A percentile compares a stretch with the other conserved stretches of the same genome.
These are phyloP conservation scores for Orthosia incerta DNA, from an alignment of 2,888 invertebrate genomes.

Conservation along the genomic window DNA sequence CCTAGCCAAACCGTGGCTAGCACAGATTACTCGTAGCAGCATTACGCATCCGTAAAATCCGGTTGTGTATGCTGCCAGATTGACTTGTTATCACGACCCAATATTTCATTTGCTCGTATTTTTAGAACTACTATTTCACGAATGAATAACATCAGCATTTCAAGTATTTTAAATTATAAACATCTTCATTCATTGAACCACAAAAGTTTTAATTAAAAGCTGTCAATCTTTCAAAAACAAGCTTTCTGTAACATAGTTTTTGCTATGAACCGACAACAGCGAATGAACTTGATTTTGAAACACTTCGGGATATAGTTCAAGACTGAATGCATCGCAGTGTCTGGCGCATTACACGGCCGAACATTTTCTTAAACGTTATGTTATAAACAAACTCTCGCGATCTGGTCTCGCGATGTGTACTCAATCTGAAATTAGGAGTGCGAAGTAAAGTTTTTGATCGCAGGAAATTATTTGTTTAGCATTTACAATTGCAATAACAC, in stretches of 20 bases:
- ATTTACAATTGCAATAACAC: constrained; percentile 43
- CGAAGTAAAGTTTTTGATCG: constrained; percentile 35
- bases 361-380: constrained; percentile 60
- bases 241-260: constrained; percentile 15
- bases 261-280: neutral
- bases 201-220: constrained; percentile 27
- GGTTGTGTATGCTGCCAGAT: constrained; percentile 54
- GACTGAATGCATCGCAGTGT: constrained; percentile 50
- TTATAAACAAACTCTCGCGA: constrained; percentile 61
- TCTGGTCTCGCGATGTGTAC: constrained; percentile 42
- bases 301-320: constrained; percentile 44
- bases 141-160: constrained; percentile 58
- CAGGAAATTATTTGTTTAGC: constrained; percentile 39
- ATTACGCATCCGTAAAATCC: constrained; percentile 56
- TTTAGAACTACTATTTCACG: constrained; percentile 61
- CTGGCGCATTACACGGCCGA: constrained; percentile 57
- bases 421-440: constrained; percentile 39
- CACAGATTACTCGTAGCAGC: constrained; percentile 20
- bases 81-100: constrained; percentile 51
- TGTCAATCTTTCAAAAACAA: constrained; percentile 30
- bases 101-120: constrained; percentile 46
- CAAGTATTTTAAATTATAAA: constrained; percentile 32
- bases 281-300: constrained; percentile 52
- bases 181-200: constrained; percentile 55
- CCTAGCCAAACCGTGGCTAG: constrained; percentile 39